Evolutionary conservation across 2,797 vertebrate species (phyloP), one percentile per base, ranked within the genome.

Genomic region (Hapalemur alaotrensis): DNA sequence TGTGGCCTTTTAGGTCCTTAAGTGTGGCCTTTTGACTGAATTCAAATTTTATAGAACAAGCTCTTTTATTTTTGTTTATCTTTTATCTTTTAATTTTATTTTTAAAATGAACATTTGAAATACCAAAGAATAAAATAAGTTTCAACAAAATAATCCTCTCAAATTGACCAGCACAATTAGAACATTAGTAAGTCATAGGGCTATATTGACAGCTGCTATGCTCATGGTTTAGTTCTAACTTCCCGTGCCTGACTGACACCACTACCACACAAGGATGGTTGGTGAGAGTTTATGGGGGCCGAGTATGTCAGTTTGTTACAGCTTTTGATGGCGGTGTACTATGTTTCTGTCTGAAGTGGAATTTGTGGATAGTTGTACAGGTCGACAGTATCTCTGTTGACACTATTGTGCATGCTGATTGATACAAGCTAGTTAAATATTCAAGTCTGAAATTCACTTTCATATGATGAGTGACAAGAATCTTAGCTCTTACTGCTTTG

Each of bases 401-500:
- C 35, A 70, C 28, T 75, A 2, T 30, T 35, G 12, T 61, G 69
- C 18, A 20, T 79, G 23, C 69, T 86, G 65, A 72, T 72, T 91
- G 69, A 57, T 70, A 72, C 2, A 63, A 78, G 3, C 7, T 52
- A 67, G 18, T 65, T 75, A 73, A 85, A 23, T 72, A 48, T 73
- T 86, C 14, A 69, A n/a, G 48, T 54, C 50, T 84, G 32, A 91
- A 93, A 75, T 88, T 67, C 69, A 57, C 43, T 93, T 88, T 79
- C 17, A 91, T 80, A 63, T 32, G 72, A 4, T 23, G 35, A 81
- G 14, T 41, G 46, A 94, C 30, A 78, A 52, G 32, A 90, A 72
- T 84, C 35, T 96, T 95, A 73, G n/a, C 30, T 95, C 7, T 89
- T 89, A 54, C 1, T 70, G 38, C 65, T 93, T 78, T 81, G n/a